phyloP scores from a whole-genome alignment of 2,888 invertebrate species.

The Amblyjoppa fuscipennis region DNA sequence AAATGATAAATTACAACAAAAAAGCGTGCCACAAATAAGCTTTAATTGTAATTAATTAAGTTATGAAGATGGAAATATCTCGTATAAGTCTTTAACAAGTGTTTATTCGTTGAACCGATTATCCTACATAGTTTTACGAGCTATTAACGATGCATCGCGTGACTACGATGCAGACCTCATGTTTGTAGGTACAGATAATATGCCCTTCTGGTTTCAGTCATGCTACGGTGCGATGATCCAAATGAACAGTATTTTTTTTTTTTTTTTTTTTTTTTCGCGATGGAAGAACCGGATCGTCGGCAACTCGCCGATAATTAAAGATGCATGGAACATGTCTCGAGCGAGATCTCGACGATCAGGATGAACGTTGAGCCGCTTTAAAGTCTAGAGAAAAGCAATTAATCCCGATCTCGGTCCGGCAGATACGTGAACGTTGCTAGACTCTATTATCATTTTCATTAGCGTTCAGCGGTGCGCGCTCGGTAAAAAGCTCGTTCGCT shows the following conservation, averaged over 20 bases:
- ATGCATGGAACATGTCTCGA: neutral
- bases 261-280: neutral
- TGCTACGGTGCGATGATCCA: neutral
- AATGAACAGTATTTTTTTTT: neutral
- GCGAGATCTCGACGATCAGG: constrained; percentile 11
- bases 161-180: neutral
- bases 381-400: constrained; percentile 38
- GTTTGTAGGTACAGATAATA: neutral
- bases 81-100: neutral
- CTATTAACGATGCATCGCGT: neutral
- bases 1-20: neutral
- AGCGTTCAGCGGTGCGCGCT: constrained; percentile 37
- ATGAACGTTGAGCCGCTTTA: constrained; percentile 6
- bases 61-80: neutral
- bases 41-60: neutral
- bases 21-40: too few relatives aligned
- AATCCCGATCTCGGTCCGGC: constrained; percentile 28
- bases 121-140: neutral
- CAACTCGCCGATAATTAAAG: neutral
- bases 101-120: constrained; percentile 2
- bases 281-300: neutral
- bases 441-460: constrained; percentile 70
- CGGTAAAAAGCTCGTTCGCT: constrained; percentile 19
- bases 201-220: neutral
- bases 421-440: constrained; percentile 47